Conservation (phyloP, 2,888 invertebrate species). For the Scotopteryx bipunctaria region DNA sequence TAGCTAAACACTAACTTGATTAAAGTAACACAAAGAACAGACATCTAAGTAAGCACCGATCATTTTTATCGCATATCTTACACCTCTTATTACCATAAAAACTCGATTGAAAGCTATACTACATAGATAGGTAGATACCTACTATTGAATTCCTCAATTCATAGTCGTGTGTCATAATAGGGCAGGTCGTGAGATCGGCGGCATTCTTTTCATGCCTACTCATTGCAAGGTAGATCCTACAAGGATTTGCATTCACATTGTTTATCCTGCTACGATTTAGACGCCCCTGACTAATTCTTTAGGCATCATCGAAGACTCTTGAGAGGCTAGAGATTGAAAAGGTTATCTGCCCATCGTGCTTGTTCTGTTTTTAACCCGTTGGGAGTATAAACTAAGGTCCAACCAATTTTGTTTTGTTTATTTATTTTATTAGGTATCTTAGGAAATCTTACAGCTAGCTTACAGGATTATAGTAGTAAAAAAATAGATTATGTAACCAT, state of each 20-base stretch:
- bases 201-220: constrained; percentile 58
- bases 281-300: too few relatives aligned
- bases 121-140: constrained; percentile 1
- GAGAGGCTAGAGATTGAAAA: too few relatives aligned
- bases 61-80: constrained; percentile 13
- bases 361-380: too few relatives aligned
- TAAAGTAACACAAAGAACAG: neutral
- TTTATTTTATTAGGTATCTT: too few relatives aligned
- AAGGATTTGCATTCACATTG: constrained; percentile 38
- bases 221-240: constrained; percentile 35
- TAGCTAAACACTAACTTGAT: too few relatives aligned
- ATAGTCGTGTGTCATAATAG: constrained; percentile 38
- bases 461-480: too few relatives aligned
- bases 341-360: too few relatives aligned
- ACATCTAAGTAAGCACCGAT: neutral
- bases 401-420: too few relatives aligned
- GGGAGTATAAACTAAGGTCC: too few relatives aligned
- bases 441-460: too few relatives aligned
- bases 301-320: too few relatives aligned
- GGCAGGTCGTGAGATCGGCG: constrained; percentile 53
- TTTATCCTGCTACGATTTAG: constrained; percentile 10
- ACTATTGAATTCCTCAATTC: constrained; percentile 36
- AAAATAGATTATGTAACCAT: too few relatives aligned
- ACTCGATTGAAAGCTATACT: constrained; percentile 12
- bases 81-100: constrained; percentile 15